A percentile compares a stretch with the other conserved stretches of the same genome.
These are phyloP conservation scores for Patiria miniata DNA, from an alignment of 35 echinoderm and acorn worm species.

Conservation along the genomic window DNA sequence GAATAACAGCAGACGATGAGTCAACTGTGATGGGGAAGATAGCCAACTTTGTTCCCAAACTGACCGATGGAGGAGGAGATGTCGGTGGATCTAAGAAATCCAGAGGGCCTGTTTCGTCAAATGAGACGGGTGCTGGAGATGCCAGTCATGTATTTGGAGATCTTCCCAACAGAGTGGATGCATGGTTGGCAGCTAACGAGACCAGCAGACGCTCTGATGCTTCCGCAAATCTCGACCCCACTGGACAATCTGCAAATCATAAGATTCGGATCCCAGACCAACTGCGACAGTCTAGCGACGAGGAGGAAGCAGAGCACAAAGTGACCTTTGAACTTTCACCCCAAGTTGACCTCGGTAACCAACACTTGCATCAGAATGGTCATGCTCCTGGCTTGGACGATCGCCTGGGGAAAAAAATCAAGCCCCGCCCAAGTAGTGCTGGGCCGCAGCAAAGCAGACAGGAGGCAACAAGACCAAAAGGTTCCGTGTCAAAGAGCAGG, in stretches of 20 bases:
- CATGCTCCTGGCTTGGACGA: background rate
- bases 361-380: background rate
- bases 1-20: constrained; percentile 49
- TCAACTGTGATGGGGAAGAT: constrained; percentile 60
- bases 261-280: background rate
- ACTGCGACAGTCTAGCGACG: background rate
- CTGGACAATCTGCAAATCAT: background rate
- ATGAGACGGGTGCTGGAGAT: background rate
- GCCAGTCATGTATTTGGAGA: background rate
- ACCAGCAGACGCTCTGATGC: background rate
- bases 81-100: background rate
- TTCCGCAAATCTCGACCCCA: background rate
- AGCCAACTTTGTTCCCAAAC: constrained; percentile 41
- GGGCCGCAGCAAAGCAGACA: background rate
- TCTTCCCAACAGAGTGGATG: background rate
- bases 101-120: background rate
- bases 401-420: background rate
- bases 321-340: constrained; percentile 32
- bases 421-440: constrained; percentile 30
- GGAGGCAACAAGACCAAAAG: background rate
- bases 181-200: constrained; percentile 1
- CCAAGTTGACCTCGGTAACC: background rate
- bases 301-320: background rate
- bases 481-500: constrained; percentile 13
- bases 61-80: background rate